Conservation (phyloP, 2,797 vertebrate genomes). For the Peromyscus eremicus region DNA sequence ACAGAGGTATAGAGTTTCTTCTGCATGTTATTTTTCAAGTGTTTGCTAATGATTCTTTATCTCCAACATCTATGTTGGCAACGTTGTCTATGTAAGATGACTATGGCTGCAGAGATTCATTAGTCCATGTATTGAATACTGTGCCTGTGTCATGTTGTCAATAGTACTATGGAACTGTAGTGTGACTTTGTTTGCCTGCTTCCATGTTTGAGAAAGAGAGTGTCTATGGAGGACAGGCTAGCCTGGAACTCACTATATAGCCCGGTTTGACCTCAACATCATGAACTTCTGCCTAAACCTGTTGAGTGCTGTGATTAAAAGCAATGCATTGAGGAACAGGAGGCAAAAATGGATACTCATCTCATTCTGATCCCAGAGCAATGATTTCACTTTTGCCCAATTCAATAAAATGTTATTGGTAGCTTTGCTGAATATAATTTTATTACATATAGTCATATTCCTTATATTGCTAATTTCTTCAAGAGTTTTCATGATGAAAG, state of each 20-base stretch:
- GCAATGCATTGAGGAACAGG: background rate
- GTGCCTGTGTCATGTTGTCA: background rate
- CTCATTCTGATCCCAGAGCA: background rate
- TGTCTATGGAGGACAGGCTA: background rate
- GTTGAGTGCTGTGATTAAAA: background rate
- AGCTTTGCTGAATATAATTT: background rate
- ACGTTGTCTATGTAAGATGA: background rate
- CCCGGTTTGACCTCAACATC: background rate
- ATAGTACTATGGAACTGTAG: background rate
- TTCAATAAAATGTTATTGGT: background rate
- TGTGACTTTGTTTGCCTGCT: background rate
- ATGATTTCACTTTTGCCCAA: background rate
- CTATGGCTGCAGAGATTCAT: background rate
- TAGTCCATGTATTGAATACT: background rate
- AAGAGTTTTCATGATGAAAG: background rate
- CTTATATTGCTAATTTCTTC: background rate
- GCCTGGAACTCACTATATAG: background rate
- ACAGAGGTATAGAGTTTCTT: background rate
- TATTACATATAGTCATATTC: background rate
- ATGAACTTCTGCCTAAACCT: background rate
- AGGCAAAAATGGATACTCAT: background rate
- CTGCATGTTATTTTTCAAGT: background rate
- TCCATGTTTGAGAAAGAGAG: background rate
- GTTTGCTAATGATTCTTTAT: background rate
- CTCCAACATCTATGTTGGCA: background rate